A percentile compares a stretch with the other conserved stretches of the same genome.
These are phyloP conservation scores for Cheiracanthium punctorium DNA, from an alignment of 2,888 invertebrate species.

Conservation along the genomic window DNA sequence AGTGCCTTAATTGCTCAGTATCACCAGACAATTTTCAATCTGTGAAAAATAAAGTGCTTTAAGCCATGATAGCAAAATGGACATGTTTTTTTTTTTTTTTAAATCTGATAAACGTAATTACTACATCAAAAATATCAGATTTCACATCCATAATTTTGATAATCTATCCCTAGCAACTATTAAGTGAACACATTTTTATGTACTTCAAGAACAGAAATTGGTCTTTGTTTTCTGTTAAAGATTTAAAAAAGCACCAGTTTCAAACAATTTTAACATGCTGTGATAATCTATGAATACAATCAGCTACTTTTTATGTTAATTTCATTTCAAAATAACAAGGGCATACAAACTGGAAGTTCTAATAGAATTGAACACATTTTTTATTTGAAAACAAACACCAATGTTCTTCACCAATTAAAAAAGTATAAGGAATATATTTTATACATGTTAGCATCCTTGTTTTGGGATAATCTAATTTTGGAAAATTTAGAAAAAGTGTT, in stretches of 20 bases:
- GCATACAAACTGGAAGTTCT: no score
- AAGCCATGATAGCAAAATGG: neutral
- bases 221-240: no score
- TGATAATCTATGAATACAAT: no score
- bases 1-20: conserved; percentile 2
- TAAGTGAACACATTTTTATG: neutral
- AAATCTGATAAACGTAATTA: neutral
- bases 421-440: no score
- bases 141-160: neutral
- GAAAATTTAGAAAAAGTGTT: neutral
- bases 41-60: neutral
- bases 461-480: neutral
- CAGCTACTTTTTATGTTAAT: no score
- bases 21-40: neutral
- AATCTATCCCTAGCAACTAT: neutral
- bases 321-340: no score
- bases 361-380: no score
- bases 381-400: no score
- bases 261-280: no score
- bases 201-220: neutral
- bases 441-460: neutral
- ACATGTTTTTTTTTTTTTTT: neutral
- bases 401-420: no score
- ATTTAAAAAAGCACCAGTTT: no score
- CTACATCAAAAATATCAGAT: neutral